phyloP scores from a whole-genome alignment of 2,113 vertebrate species.

The Garra rufa region DNA sequence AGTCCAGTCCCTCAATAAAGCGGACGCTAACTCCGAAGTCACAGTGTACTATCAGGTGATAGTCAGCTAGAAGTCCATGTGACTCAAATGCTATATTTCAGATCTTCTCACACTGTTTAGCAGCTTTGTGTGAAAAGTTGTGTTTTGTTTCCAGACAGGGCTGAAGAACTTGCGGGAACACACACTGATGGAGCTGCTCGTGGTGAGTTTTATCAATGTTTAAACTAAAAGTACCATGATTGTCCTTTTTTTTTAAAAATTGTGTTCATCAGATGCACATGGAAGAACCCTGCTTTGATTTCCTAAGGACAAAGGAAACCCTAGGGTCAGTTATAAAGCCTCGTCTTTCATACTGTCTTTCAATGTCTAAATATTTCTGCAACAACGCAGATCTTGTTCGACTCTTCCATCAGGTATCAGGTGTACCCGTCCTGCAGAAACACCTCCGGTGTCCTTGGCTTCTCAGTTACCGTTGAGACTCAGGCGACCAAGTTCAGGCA shows the following conservation, averaged over 20 bases:
- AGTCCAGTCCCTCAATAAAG: conserved; percentile 92
- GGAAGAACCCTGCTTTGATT: conserved; percentile 98
- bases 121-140: neutral
- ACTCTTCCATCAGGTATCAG: conserved; percentile 82
- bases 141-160: conserved; percentile 82
- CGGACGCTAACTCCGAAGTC: conserved; percentile 94
- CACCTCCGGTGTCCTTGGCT: conserved; percentile 94
- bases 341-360: neutral
- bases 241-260: neutral
- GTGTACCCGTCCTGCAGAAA: conserved; percentile 95
- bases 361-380: neutral
- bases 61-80: neutral
- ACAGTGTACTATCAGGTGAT: conserved; percentile 94
- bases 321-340: conserved; percentile 82
- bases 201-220: conserved; percentile 80
- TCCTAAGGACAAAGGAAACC: conserved; percentile 95
- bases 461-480: conserved; percentile 94
- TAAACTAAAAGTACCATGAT: neutral
- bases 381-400: neutral
- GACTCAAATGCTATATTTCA: neutral
- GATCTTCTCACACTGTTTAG: neutral
- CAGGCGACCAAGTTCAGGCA: conserved; percentile 96
- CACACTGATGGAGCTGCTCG: conserved; percentile 94
- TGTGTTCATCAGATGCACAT: conserved; percentile 92
- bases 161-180: conserved; percentile 89